These are phyloP conservation scores for Gymnobelideus leadbeateri DNA, from an alignment of 2,113 vertebrate genomes.

Conservation along the genomic window DNA sequence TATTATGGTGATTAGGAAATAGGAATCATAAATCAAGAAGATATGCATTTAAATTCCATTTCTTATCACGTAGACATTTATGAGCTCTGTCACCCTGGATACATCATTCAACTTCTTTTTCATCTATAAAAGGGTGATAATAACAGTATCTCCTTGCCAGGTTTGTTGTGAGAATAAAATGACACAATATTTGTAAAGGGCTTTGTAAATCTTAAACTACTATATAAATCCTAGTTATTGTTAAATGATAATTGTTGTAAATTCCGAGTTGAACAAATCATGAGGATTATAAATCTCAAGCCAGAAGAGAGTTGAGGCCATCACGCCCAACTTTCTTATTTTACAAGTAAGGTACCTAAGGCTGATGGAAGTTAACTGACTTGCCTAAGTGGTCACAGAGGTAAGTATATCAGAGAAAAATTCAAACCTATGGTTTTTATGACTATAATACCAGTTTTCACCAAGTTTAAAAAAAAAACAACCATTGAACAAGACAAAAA, in stretches of 20 bases:
- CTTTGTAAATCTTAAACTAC: neutral
- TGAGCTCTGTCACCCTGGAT: neutral
- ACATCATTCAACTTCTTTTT: neutral
- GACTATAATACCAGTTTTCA: neutral
- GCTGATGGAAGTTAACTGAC: neutral
- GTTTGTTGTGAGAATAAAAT: neutral
- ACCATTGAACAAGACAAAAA: neutral
- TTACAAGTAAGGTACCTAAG: neutral
- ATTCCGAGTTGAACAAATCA: neutral
- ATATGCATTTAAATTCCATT: neutral
- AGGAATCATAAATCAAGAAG: neutral
- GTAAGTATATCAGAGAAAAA: neutral
- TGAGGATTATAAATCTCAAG: neutral
- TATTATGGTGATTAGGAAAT: neutral
- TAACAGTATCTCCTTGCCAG: neutral
- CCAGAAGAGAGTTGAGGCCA: neutral
- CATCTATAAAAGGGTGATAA: neutral
- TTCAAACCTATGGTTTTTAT: neutral
- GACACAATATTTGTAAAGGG: neutral
- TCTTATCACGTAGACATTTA: neutral
- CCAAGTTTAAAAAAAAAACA: neutral
- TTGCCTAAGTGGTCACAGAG: neutral
- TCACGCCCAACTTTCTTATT: neutral
- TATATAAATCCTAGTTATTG: neutral
- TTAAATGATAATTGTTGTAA: neutral